These are phyloP conservation scores for Chlorospingus semifuscus DNA, from an alignment of 2,797 vertebrate species.

Conservation along the genomic window DNA sequence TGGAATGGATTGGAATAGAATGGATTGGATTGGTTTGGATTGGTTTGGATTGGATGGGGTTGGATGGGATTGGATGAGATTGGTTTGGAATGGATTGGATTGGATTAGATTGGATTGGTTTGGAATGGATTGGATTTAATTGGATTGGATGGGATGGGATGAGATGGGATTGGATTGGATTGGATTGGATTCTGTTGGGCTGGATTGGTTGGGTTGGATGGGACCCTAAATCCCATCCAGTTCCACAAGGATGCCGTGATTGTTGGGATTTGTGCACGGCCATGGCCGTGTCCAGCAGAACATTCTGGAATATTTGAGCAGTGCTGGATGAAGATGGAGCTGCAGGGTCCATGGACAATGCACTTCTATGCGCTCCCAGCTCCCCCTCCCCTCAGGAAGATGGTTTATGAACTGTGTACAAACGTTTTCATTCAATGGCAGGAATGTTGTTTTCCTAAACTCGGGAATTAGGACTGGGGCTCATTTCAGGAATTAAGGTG, in stretches of 20 bases:
- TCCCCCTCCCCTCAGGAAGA: constrained; percentile 50
- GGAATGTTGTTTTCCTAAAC: constrained; percentile 75
- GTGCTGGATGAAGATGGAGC: constrained; percentile 32
- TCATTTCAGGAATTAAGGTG: constrained; percentile 62
- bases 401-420: constrained; percentile 75
- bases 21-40: too few species aligned
- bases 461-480: constrained; percentile 59
- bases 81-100: too few species aligned
- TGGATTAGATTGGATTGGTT: too few species aligned
- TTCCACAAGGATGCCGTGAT: not conserved
- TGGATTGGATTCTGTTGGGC: too few species aligned
- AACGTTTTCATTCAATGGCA: constrained; percentile 67
- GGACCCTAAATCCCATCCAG: too few species aligned
- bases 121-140: too few species aligned
- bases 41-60: too few species aligned
- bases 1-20: too few species aligned
- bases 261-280: not conserved
- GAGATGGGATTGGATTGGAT: too few species aligned
- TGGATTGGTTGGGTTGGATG: too few species aligned
- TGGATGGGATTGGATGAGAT: too few species aligned
- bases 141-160: too few species aligned
- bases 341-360: constrained; percentile 11
- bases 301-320: constrained; percentile 47
- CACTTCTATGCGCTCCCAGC: constrained; percentile 12
- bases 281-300: constrained; percentile 8